Evolutionary conservation across 2,113 vertebrate species (phyloP), one percentile per base, ranked within the genome.

Genomic region (Silurus glanis): DNA sequence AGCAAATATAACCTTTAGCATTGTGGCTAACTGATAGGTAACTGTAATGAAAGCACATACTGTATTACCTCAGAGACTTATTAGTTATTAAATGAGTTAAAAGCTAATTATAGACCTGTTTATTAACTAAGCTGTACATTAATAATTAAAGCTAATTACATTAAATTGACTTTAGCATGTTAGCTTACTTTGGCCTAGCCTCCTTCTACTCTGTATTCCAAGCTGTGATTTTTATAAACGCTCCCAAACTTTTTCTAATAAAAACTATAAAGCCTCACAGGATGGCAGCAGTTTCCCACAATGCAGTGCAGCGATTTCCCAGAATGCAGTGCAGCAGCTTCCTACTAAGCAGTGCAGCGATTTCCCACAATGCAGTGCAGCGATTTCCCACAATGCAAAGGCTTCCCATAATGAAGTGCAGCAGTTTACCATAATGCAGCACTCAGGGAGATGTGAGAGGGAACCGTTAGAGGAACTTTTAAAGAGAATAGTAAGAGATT

Each of bases 341-440:
- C n/a, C n/a, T n/a, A n/a, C n/a, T n/a, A n/a, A n/a, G n/a, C n/a
- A n/a, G n/a, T n/a, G 47, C 45, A 49, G 37, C 9, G n/a, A 21
- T 4, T 6, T 75, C 72, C 72, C 72, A 76, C 21, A 76, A 55
- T 76, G 74, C 72, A 75, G 16, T 55, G 74, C 74, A 76, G 17
- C 71, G 51, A 9, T 21, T 74, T 51, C 17, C 19, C 47, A 56
- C 8, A 56, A 56, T 9, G 55, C 37, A 37, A n/a, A n/a, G n/a
- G n/a, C n/a, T n/a, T n/a, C n/a, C n/a, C n/a, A n/a, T n/a, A n/a
- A n/a, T n/a, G n/a, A n/a, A n/a, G 37, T 37, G 37, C 37, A 37
- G 37, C 37, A 37, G 37, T 37, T 37, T 37, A 37, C 37, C 3
- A 37, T 37, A 37, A 37, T 37, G 37, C 37, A 37, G 37, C 37